Base-by-base conservation (phyloP, 2,888 invertebrate genomes). In the Sminthurides aquaticus region DNA sequence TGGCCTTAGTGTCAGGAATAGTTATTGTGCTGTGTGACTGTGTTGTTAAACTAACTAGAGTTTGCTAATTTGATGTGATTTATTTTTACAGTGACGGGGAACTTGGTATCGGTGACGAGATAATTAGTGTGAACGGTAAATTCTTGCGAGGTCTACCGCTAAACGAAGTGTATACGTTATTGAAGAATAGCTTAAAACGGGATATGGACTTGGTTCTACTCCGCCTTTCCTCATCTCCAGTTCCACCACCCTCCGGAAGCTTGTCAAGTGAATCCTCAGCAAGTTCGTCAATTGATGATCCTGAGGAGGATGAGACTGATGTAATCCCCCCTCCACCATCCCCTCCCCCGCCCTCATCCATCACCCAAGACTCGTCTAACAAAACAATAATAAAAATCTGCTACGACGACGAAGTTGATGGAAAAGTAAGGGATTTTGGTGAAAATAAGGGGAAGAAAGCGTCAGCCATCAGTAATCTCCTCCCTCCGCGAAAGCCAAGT, bases 101-200 rank as follows among this genome's bases (percentile, higher is more conserved):
- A 74, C 82, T 95, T 68, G 83, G 86, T 75, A 84, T 90, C 66
- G 91, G 91, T 18, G 94, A 94, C 79, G 91, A 93, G 82, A 88
- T 94, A 70, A 87, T 93, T 15, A 89, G 90, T 79, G 89, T 92
- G 29, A 93, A 93, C 78, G 91, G 91, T 11, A 85, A 85, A 76
- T 85, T 90, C 69, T 80, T 94, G 66, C 84, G 88, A 69, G 89
- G 89, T 1, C 81, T 91, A 63, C 83, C 86, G 54, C 84, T 86
- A 3, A 80, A 84, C 65, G 83, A 85, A 76, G 87, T 86, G 1
- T 77, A 79, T 62, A 77, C 76, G 48, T 76, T 79, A 55, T 75
- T 83, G 34, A 66, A 70, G 26, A 60, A 57, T 43, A 69, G 67
- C 11, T 67, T 70, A 49, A 75, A 72, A 55, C 60, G 70, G 29